Evolutionary conservation across 2,113 vertebrate species (phyloP).

Genomic region (Chlamydotis undulata): DNA sequence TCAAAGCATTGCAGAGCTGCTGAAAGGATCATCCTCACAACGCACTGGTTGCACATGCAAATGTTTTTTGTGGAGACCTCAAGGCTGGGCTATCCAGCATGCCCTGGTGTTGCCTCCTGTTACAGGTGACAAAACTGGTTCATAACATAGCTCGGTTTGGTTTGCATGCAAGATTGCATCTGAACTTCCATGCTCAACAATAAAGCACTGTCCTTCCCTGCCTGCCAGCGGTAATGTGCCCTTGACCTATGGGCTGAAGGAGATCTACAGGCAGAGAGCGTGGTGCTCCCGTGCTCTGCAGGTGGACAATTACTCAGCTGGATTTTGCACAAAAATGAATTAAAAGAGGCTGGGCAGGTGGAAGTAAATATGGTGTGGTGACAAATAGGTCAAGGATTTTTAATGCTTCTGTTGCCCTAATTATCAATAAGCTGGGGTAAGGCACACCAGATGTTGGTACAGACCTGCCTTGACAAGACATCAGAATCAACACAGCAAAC

Average conservation of each 20-base stretch:
- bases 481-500: no score
- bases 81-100: neutral
- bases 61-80: neutral
- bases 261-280: neutral
- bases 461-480: neutral
- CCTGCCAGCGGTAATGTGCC: neutral
- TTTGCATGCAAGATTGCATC: neutral
- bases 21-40: neutral
- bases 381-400: neutral
- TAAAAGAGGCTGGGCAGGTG: neutral
- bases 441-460: neutral
- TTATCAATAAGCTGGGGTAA: neutral
- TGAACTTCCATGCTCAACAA: neutral
- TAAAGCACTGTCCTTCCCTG: neutral
- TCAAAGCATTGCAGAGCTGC: neutral
- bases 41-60: rapidly evolving
- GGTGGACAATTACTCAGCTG: neutral
- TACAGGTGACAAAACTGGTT: neutral
- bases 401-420: neutral
- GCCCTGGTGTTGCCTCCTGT: neutral
- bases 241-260: neutral
- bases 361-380: neutral
- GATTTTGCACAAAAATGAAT: neutral
- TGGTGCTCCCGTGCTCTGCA: neutral
- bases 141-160: neutral